Evolutionary conservation across 1,140 invertebrate genomes (phyloP).

Genomic region (Homarus americanus): DNA sequence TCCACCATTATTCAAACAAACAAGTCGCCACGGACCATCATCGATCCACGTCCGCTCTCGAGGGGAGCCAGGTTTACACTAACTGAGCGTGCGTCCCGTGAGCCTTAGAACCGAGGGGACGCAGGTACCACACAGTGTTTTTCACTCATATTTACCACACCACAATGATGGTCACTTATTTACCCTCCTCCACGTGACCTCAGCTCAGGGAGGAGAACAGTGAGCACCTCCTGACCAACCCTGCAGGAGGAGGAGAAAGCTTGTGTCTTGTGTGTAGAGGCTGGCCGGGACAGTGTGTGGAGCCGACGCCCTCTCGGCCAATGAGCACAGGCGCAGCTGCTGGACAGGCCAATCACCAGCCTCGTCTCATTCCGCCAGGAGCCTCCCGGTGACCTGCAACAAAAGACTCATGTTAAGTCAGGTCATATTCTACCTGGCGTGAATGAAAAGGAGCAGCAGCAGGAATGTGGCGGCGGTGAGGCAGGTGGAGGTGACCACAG

Average conservation of each 20-base stretch:
- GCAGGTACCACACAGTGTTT: slow-evolving; percentile 5
- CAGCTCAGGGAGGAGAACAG: neutral
- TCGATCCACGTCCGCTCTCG: slow-evolving; percentile 46
- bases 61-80: slow-evolving; percentile 51
- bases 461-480: neutral
- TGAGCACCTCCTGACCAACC: neutral
- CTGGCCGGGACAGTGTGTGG: neutral
- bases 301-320: slow-evolving; percentile 64
- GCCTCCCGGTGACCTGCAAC: slow-evolving; percentile 63
- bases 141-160: slow-evolving; percentile 7
- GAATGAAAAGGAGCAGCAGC: neutral
- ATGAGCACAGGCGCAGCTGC: slow-evolving; percentile 65
- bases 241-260: neutral
- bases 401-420: slow-evolving; percentile 56
- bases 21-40: slow-evolving; percentile 30
- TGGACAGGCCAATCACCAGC: slow-evolving; percentile 40
- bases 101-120: slow-evolving; percentile 16
- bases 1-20: slow-evolving; percentile 18
- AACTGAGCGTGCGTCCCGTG: slow-evolving; percentile 44
- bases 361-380: slow-evolving; percentile 24
- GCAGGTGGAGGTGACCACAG: neutral
- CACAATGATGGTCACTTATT: neutral
- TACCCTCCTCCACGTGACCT: neutral
- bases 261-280: slow-evolving; percentile 3
- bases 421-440: slow-evolving; percentile 22